Base-by-base conservation (phyloP, 2,797 vertebrate genomes). In the Lacerta viridis region DNA sequence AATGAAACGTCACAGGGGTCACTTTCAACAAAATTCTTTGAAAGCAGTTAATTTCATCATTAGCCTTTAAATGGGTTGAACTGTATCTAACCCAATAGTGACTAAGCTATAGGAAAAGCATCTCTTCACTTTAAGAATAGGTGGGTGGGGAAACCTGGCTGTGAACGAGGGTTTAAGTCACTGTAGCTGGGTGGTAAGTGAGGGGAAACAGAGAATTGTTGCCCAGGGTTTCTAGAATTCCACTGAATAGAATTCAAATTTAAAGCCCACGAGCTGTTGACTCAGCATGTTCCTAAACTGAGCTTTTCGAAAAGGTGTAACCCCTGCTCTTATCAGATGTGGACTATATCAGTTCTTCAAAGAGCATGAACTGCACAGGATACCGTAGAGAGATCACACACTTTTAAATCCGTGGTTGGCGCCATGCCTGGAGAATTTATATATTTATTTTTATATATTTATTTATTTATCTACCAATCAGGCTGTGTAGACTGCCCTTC, bases 261-360 rank as follows among this genome's bases (percentile, higher is more conserved):
- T 90, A 17, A 55, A 95, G 74, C 85, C 87, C 88, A 50, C 94
- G 94, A 66, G 85, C 91, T 76, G 92, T 95, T 97, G 96, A 97
- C 95, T 97, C 96, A 96, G 94, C 95, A 91, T 94, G 95, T 96
- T 97, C 96, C 96, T 97, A 97, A 94, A 93, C 94, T 96, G 89
- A 95, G 95, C 93, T 85, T 95, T 71, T 93, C 59, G 64, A 87
- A 89, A 92, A 90, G 82, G 64, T 87, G 46, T 81, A 86, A 84
- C 90, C 83, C 87, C 92, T 4, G 0, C 80, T 92, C 82, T 92
- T 86, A 91, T 84, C 87, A 88, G 92, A 92, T 95, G 82, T 94
- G 93, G 92, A 87, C 87, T 95, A 94, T 92, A 69, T 92, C 95
- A 68, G 96, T 94, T 90, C 95, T 96, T 96, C 93, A 95, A 95